Base-by-base conservation (phyloP, 2,113 vertebrate species). In the Bos javanicus region DNA sequence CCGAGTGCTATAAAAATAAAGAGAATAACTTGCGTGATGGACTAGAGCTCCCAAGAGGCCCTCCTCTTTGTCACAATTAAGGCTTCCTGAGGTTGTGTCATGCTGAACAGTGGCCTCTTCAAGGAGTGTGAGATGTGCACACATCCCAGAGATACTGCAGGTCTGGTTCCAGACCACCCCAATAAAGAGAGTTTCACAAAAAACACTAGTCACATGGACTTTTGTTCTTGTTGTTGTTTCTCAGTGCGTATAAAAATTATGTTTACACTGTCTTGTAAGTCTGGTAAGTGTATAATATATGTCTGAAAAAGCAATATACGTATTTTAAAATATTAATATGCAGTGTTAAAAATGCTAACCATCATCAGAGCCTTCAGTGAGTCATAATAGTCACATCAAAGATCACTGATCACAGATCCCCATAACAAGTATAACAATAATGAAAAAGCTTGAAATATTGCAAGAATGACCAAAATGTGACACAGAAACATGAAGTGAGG, bases 261-360 rank as follows among this genome's bases (percentile, higher is more conserved):
- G 30, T 52, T n/a, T 82, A n/a, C 17, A 13, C 1, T 23, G 6
- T 3, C 50, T 52, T 7, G 3, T 52, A 39, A 33, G 30, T n/a
- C 48, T 82, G 48, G 11, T 23, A 52, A 82, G 80, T 23, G 10
- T 7, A 3, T 3, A 52, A 52, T n/a, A 21, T 82, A 33, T 23
- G 48, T n/a, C 30, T 52, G 33, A 52, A 23, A 52, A 82, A 10
- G 25, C 43, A 78, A 15, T 78, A 52, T 52, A 5, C 17, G 13
- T 21, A 52, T 52, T 52, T n/a, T n/a, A n/a, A 52, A n/a, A n/a
- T 19, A 52, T 52, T 52, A 39, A 39, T 39, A 39, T 0, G 0
- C 13, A n/a, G 8, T 13, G 48, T 52, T 82, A n/a, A 52, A 82
- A 14, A 52, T 23, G 10, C 48, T 52, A 52, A 52, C 48, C 80